These are phyloP conservation scores for Byasa hedistus DNA, from an alignment of 2,888 invertebrate genomes.

Conservation along the genomic window DNA sequence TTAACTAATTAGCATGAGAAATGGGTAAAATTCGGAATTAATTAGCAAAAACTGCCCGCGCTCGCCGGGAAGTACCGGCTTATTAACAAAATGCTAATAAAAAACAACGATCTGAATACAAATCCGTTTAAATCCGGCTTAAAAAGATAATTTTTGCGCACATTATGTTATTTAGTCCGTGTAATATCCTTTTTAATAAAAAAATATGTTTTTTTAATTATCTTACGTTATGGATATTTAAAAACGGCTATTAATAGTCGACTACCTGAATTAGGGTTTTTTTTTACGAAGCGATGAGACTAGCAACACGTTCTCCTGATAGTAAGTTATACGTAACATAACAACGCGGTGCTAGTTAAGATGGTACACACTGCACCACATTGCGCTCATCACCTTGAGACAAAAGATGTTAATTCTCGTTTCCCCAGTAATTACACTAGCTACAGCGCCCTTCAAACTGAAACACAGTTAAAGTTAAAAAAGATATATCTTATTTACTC, in stretches of 20 bases:
- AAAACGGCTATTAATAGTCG: too few species aligned
- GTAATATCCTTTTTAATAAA: neutral
- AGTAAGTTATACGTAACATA: too few species aligned
- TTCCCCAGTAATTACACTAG: too few species aligned
- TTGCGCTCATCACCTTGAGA: too few species aligned
- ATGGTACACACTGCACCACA: too few species aligned
- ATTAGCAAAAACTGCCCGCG: constrained; percentile 17
- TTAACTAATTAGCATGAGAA: constrained; percentile 17
- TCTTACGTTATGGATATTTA: too few species aligned
- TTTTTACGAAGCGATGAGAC: neutral
- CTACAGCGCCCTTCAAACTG: too few species aligned
- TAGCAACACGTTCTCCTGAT: too few species aligned
- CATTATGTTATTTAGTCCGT: neutral
- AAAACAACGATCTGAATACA: constrained; percentile 12
- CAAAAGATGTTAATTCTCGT: too few species aligned
- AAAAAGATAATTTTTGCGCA: neutral
- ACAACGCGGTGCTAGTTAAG: too few species aligned
- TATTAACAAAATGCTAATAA: constrained; percentile 10
- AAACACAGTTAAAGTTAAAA: too few species aligned
- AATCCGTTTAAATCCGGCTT: constrained; percentile 10
- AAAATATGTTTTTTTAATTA: neutral
- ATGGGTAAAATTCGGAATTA: constrained; percentile 18
- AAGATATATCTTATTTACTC: too few species aligned
- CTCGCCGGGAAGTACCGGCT: constrained; percentile 13
- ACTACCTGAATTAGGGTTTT: neutral